Conservation (phyloP, 2,888 invertebrate genomes). For the Allolobophora icterica region DNA sequence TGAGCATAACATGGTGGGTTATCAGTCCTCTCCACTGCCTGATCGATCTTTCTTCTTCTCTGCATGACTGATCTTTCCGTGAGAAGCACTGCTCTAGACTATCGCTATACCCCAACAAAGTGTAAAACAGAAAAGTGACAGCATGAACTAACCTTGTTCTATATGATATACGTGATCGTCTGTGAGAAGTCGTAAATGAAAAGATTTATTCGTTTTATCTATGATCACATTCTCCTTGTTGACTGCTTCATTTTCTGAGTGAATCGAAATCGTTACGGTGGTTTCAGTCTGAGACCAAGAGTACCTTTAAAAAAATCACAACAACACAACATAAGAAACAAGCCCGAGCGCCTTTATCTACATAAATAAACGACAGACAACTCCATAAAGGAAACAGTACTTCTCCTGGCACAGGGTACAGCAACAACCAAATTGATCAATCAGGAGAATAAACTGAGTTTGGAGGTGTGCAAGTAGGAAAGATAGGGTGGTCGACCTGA, state of each 20-base stretch:
- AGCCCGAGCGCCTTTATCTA: neutral
- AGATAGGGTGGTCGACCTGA: neutral
- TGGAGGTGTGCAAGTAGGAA: neutral
- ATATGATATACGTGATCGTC: conserved; percentile 53
- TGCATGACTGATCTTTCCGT: too few species aligned
- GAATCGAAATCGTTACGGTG: conserved; percentile 64
- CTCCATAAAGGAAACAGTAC: neutral
- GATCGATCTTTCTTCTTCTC: too few species aligned
- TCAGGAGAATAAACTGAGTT: neutral
- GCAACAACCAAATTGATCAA: neutral
- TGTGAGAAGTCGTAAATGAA: conserved; percentile 48
- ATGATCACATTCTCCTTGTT: conserved; percentile 58
- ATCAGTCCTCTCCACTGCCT: too few species aligned
- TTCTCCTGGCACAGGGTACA: neutral
- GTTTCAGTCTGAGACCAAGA: conserved; percentile 67
- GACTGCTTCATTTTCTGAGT: conserved; percentile 62
- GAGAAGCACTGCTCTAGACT: too few species aligned
- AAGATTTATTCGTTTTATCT: conserved; percentile 46
- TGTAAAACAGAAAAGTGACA: neutral
- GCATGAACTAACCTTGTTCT: conserved; percentile 54
- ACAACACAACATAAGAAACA: conserved; percentile 4
- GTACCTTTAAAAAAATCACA: conserved; percentile 56
- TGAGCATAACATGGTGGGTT: too few species aligned
- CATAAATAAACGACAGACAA: neutral
- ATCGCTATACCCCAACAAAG: too few species aligned